Percentiles rank a stretch among this genome's conserved stretches.
These are phyloP conservation scores for Eupleurogrammus muticus DNA, from an alignment of 2,797 vertebrate genomes.

Conservation along the genomic window DNA sequence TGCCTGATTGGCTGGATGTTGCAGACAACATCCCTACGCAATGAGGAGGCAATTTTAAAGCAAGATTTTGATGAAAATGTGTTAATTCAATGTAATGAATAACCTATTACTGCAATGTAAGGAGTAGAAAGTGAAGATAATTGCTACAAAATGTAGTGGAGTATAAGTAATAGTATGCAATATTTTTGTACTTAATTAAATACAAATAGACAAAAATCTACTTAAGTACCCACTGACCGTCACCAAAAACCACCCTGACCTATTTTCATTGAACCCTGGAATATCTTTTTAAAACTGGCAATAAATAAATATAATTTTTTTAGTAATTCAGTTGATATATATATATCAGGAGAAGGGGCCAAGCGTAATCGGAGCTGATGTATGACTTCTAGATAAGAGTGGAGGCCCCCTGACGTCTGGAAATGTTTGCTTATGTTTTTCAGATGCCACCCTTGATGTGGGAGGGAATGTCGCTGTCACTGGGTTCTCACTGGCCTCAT, in stretches of 20 bases:
- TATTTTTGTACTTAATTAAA: too few species aligned
- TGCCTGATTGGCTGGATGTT: too few species aligned
- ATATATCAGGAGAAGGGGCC: conserved; percentile 22
- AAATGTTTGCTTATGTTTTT: conserved; percentile 63
- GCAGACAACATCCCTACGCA: too few species aligned
- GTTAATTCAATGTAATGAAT: too few species aligned
- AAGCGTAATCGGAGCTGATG: conserved; percentile 62
- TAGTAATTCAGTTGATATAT: conserved; percentile 45
- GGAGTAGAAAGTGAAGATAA: too few species aligned
- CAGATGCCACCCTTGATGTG: conserved; percentile 53
- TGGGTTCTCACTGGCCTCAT: conserved; percentile 33
- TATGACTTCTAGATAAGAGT: conserved; percentile 56
- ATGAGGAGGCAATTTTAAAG: too few species aligned
- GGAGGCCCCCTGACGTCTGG: conserved; percentile 38
- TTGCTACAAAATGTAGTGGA: too few species aligned
- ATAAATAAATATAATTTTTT: conserved; percentile 39
- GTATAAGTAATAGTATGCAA: too few species aligned
- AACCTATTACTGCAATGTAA: too few species aligned
- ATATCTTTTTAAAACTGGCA: conserved; percentile 27
- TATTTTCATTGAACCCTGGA: conserved; percentile 28
- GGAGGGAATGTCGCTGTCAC: conserved; percentile 34
- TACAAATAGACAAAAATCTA: too few species aligned
- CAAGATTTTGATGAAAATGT: too few species aligned
- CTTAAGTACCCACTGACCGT: not conserved
- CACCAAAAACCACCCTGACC: conserved; percentile 38